These are phyloP conservation scores for Lamprotornis superbus DNA, from an alignment of 2,113 vertebrate genomes.

Conservation along the genomic window DNA sequence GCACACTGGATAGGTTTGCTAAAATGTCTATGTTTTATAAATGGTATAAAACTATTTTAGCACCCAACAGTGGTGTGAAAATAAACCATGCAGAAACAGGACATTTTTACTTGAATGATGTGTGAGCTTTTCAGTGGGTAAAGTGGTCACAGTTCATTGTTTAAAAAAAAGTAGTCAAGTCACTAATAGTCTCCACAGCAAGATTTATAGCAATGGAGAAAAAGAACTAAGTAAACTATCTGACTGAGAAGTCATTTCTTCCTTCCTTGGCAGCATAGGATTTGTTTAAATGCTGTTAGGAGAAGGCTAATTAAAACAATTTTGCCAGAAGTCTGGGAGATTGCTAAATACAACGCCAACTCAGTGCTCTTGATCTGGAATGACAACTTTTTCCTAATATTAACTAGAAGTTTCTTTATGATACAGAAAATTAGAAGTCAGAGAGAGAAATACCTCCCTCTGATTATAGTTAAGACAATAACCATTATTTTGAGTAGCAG, in stretches of 20 bases:
- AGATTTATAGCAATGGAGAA: conserved; percentile 75
- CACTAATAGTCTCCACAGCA: conserved; percentile 68
- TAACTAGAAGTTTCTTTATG: conserved; percentile 58
- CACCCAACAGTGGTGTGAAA: conserved; percentile 65
- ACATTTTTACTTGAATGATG: conserved; percentile 52
- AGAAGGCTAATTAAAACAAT: conserved; percentile 77
- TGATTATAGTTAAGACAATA: conserved; percentile 53
- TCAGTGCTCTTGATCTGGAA: conserved; percentile 54
- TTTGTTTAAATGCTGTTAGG: conserved; percentile 72
- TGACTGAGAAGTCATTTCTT: conserved; percentile 72
- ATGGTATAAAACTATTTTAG: conserved; percentile 45
- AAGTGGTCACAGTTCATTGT: conserved; percentile 58
- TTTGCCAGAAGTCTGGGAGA: conserved; percentile 72
- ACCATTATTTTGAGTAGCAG: conserved; percentile 67
- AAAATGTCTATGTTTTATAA: neutral
- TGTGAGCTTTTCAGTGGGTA: conserved; percentile 45
- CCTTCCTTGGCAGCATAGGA: conserved; percentile 64
- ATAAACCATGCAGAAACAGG: conserved; percentile 57
- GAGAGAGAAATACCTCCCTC: conserved; percentile 56
- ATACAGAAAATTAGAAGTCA: conserved; percentile 54
- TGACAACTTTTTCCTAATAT: conserved; percentile 64
- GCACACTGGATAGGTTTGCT: neutral
- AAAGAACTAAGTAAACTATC: conserved; percentile 77
- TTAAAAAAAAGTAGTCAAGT: conserved; percentile 45
- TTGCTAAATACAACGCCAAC: conserved; percentile 40